Percentiles rank a stretch among this genome's conserved stretches.
These are phyloP conservation scores for Pseudochirops corinnae DNA, from an alignment of 2,797 vertebrate species.

Conservation along the genomic window DNA sequence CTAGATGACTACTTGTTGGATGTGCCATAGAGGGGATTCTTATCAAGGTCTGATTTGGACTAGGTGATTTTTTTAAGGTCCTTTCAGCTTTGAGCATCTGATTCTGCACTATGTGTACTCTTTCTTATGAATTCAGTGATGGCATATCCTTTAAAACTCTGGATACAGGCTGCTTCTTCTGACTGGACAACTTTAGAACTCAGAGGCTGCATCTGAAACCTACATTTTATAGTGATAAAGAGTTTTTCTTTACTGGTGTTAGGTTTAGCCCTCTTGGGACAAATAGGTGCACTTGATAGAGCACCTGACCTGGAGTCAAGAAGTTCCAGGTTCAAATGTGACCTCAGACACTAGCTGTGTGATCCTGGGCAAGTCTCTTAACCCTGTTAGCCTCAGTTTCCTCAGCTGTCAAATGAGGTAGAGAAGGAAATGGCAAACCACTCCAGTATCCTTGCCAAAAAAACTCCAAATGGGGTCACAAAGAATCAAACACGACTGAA, in stretches of 20 bases:
- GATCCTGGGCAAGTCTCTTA: not conserved
- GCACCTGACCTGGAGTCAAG: not conserved
- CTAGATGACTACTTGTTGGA: not conserved
- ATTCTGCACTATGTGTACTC: not conserved
- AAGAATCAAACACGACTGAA: not conserved
- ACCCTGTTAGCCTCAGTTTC: not conserved
- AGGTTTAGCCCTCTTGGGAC: not conserved
- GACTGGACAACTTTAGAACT: not conserved
- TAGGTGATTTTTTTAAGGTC: not conserved
- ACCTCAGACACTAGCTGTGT: not conserved
- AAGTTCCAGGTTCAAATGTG: not conserved
- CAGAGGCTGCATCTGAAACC: not conserved
- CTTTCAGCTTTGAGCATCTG: not conserved
- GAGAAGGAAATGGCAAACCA: not conserved
- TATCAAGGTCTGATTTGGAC: not conserved
- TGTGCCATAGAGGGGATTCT: not conserved
- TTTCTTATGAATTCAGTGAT: not conserved
- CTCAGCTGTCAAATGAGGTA: not conserved
- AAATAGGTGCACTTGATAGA: not conserved
- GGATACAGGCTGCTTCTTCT: not conserved
- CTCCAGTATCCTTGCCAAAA: not conserved
- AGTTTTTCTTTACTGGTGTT: not conserved
- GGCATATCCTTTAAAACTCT: not conserved
- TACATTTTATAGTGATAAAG: not conserved
- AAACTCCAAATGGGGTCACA: not conserved